Evolutionary conservation across 2,113 vertebrate genomes (phyloP).

Genomic region (Anguilla rostrata): DNA sequence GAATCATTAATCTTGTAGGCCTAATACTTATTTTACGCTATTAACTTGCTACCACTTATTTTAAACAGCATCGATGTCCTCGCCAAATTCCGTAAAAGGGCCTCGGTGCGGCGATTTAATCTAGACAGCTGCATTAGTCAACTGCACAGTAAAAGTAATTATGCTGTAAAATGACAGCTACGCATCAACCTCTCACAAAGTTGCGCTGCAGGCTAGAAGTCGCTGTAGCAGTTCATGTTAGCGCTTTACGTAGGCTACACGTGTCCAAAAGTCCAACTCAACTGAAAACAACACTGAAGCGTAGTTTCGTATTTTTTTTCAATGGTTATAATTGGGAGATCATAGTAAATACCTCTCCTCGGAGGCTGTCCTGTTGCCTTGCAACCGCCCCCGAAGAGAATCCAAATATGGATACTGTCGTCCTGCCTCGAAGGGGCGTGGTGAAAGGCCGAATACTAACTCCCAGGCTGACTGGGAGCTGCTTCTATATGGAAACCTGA

Average conservation of each 20-base stretch:
- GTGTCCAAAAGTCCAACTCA: background rate
- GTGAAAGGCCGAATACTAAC: constrained; percentile 22
- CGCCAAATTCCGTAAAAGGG: background rate
- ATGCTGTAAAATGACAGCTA: too few relatives aligned
- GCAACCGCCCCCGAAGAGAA: background rate
- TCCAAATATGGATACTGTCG: constrained; percentile 53
- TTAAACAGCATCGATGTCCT: background rate
- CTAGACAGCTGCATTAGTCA: background rate
- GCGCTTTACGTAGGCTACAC: background rate
- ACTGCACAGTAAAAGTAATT: background rate
- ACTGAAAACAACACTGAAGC: background rate
- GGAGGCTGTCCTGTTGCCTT: constrained; percentile 32
- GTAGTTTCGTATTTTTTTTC: background rate
- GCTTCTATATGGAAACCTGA: constrained; percentile 47
- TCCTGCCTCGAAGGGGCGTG: constrained; percentile 39
- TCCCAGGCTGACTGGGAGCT: constrained; percentile 27
- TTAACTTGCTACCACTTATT: background rate
- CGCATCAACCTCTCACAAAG: too few relatives aligned
- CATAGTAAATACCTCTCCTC: constrained; percentile 23
- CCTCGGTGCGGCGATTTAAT: background rate
- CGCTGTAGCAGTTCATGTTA: too few relatives aligned
- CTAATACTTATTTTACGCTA: background rate
- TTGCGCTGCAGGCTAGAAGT: too few relatives aligned
- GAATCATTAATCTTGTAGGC: background rate
- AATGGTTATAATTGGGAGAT: background rate